phyloP scores from a whole-genome alignment of 2,113 vertebrate genomes.

The Onychorhynchus coronatus region DNA sequence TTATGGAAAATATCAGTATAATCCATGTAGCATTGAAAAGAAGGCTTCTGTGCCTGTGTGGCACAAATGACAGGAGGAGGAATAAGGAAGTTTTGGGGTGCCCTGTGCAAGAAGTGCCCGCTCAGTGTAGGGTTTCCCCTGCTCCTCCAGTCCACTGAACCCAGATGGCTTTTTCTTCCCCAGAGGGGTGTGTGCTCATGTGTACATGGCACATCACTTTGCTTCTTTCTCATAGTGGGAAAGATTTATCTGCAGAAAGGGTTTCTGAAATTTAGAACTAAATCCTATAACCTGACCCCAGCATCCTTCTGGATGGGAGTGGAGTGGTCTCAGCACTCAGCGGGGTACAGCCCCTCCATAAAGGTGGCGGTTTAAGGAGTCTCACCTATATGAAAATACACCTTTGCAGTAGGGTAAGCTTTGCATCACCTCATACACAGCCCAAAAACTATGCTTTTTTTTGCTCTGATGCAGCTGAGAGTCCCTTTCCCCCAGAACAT shows the following conservation, averaged over 20 bases:
- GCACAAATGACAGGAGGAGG: neutral
- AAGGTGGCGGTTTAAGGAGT: neutral
- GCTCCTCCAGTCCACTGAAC: neutral
- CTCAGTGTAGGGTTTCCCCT: neutral
- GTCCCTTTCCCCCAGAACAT: neutral
- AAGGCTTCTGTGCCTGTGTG: neutral
- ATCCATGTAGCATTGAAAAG: neutral
- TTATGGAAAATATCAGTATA: neutral
- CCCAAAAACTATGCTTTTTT: neutral
- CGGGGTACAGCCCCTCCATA: accelerated
- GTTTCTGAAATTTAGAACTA: neutral
- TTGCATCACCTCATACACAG: neutral
- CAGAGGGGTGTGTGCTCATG: accelerated
- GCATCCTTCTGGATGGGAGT: neutral
- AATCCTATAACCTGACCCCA: neutral
- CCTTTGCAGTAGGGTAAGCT: neutral
- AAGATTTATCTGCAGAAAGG: neutral
- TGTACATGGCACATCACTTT: accelerated
- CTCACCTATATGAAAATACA: neutral
- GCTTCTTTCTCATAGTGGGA: neutral
- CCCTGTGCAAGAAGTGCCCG: neutral
- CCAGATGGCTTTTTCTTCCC: neutral
- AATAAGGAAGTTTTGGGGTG: neutral
- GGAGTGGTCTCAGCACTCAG: neutral
- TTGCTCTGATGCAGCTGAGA: neutral